Percentiles rank a stretch among this genome's conserved stretches.
Conservation (phyloP, 2,888 invertebrate species). For the Hypomecis punctinalis region DNA sequence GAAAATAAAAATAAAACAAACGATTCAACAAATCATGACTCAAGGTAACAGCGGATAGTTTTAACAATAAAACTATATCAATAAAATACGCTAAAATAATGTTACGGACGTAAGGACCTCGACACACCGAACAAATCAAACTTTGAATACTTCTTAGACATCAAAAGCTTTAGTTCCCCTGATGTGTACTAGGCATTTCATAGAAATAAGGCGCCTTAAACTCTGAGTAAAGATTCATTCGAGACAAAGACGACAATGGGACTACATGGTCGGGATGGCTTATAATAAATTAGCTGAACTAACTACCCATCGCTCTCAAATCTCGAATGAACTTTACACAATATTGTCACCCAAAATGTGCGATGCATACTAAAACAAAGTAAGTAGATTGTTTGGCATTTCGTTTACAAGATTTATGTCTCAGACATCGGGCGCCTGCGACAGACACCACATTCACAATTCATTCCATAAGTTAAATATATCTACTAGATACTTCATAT, state of each 20-base stretch:
- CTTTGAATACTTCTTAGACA: constrained; percentile 7
- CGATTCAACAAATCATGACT: constrained; percentile 84
- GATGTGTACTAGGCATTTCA: constrained; percentile 17
- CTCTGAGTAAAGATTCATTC: constrained; percentile 45
- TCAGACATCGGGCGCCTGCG: constrained; percentile 37
- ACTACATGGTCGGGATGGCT: constrained; percentile 6
- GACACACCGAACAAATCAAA: constrained; percentile 23
- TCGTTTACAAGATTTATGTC: constrained; percentile 46
- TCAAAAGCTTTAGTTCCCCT: constrained; percentile 1
- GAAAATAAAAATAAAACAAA: constrained; percentile 82
- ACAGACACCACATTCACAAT: constrained; percentile 39
- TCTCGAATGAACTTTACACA: constrained; percentile 57
- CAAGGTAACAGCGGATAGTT: constrained; percentile 83
- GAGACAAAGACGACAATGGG: constrained; percentile 46
- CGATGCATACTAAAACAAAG: constrained; percentile 58
- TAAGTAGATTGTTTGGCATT: constrained; percentile 73
- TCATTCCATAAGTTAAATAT: constrained; percentile 70
- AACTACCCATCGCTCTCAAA: constrained; percentile 14
- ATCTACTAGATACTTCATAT: constrained; percentile 66
- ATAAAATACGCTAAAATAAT: constrained; percentile 78
- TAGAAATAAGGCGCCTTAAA: constrained; percentile 28
- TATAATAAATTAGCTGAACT: constrained; percentile 32
- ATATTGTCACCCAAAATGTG: constrained; percentile 64
- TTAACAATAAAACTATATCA: constrained; percentile 80
- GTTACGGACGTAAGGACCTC: constrained; percentile 43